phyloP scores from a whole-genome alignment of 2,797 vertebrate genomes.

The Malacoctenus gilli region DNA sequence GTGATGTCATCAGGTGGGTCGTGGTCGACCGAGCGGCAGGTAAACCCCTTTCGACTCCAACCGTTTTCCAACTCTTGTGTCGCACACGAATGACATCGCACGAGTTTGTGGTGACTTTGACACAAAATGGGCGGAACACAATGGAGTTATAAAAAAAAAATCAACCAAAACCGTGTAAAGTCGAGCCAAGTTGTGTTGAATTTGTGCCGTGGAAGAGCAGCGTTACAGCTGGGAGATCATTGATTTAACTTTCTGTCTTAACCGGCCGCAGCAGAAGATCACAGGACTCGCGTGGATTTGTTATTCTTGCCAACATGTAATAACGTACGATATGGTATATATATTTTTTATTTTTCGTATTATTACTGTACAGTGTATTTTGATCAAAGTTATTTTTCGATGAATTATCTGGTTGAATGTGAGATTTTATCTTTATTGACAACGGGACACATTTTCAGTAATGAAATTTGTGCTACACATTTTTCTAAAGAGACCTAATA shows the following conservation, averaged over 20 bases:
- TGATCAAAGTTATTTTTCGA: constrained; percentile 79
- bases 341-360: constrained; percentile 75
- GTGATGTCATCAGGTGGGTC: too few relatives aligned
- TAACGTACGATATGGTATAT: constrained; percentile 22
- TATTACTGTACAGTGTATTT: constrained; percentile 71
- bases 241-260: constrained; percentile 22
- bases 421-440: constrained; percentile 64
- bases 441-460: constrained; percentile 58
- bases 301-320: constrained; percentile 65
- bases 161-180: too few relatives aligned
- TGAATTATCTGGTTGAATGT: constrained; percentile 70
- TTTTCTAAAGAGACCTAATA: constrained; percentile 62
- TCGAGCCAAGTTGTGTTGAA: too few relatives aligned
- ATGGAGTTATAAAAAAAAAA: too few relatives aligned
- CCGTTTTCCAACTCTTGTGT: too few relatives aligned
- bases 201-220: too few relatives aligned
- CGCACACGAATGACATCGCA: too few relatives aligned
- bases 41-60: too few relatives aligned
- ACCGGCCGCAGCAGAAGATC: constrained; percentile 42
- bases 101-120: too few relatives aligned
- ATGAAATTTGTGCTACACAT: constrained; percentile 67
- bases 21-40: too few relatives aligned
- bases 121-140: too few relatives aligned
- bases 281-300: constrained; percentile 34
- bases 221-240: constrained; percentile 18